Evolutionary conservation across 2,888 invertebrate genomes (phyloP).

Genomic region (Seira sanloemensis): DNA sequence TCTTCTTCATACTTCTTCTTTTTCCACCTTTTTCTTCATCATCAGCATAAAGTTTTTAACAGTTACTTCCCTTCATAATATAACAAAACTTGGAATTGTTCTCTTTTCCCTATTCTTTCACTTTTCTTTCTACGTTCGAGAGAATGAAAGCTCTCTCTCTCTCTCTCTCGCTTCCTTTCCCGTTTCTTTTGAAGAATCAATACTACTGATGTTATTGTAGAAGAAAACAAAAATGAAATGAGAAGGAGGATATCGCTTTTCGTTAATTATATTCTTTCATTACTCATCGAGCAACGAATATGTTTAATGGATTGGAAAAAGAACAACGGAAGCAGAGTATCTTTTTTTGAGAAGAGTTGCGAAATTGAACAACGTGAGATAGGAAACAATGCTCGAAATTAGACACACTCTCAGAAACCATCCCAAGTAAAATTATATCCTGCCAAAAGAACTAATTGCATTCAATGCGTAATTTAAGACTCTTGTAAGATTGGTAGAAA

Average conservation of each 20-base stretch:
- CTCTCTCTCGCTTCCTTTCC: constrained; percentile 21
- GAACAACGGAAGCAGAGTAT: constrained; percentile 11
- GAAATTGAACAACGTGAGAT: too few relatives aligned
- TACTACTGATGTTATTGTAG: neutral
- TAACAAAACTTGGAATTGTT: constrained; percentile 50
- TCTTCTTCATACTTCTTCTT: constrained; percentile 17
- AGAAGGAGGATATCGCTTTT: constrained; percentile 34
- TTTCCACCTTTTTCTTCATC: too few relatives aligned
- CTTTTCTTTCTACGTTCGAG: constrained; percentile 33
- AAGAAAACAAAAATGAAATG: neutral
- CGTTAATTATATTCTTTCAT: constrained; percentile 33
- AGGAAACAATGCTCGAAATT: too few relatives aligned
- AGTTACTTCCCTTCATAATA: constrained; percentile 34
- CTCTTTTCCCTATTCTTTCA: constrained; percentile 43
- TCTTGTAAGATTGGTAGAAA: too few relatives aligned
- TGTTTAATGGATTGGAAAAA: constrained; percentile 44
- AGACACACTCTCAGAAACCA: too few relatives aligned
- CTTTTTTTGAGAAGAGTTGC: too few relatives aligned
- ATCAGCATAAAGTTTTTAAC: too few relatives aligned
- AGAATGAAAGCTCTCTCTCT: constrained; percentile 38
- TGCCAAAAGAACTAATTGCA: too few relatives aligned
- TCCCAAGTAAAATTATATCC: too few relatives aligned
- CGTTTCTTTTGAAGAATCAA: constrained; percentile 22
- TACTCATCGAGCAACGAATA: neutral
- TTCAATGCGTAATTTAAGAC: too few relatives aligned